Evolutionary conservation across 2,113 vertebrate species (phyloP).

Genomic region (zebrafish (Danio rerio)): GRCz12tu NC_133192.1:28280501-28281000

Average conservation of each 20-base stretch:
- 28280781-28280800: conserved; percentile 98
- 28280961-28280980: neutral
- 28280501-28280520: too few relatives aligned
- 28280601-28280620: neutral
- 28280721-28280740: conserved; percentile 96
- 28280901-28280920: too few relatives aligned
- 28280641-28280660: neutral
- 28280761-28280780: conserved; percentile 93
- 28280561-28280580: neutral
- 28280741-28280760: conserved; percentile 96
- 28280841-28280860: conserved; percentile 99
- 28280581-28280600: neutral
- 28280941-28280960: too few relatives aligned
- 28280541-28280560: too few relatives aligned
- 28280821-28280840: conserved; percentile 99
- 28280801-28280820: conserved; percentile 96
- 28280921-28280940: too few relatives aligned
- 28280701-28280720: conserved; percentile 96
- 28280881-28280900: too few relatives aligned
- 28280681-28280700: conserved; percentile 66
- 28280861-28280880: neutral
- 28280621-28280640: neutral
- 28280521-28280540: too few relatives aligned
- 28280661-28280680: neutral
- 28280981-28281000: neutral